phyloP scores from a whole-genome alignment of 2,888 invertebrate species.

The Cyaniris semiargus region DNA sequence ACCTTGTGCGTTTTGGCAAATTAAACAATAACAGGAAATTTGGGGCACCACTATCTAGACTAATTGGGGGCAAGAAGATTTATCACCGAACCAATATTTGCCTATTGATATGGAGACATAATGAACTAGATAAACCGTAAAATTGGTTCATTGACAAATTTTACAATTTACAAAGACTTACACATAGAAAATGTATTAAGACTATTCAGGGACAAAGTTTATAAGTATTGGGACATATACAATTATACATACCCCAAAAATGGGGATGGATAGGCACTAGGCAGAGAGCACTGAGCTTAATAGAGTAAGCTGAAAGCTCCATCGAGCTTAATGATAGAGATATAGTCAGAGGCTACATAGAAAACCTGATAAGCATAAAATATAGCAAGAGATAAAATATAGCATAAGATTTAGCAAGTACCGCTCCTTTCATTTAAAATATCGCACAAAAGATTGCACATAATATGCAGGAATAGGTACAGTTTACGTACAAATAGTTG shows the following conservation, averaged over 20 bases:
- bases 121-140: conserved; percentile 14
- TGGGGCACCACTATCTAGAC: conserved; percentile 31
- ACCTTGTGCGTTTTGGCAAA: conserved; percentile 5
- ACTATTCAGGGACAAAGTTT: conserved; percentile 54
- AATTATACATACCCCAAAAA: too few species aligned
- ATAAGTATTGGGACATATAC: neutral
- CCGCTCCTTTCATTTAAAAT: too few species aligned
- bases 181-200: conserved; percentile 48
- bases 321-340: too few species aligned
- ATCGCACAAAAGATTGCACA: too few species aligned
- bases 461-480: neutral
- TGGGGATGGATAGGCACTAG: too few species aligned
- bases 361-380: too few species aligned
- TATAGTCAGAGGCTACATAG: too few species aligned
- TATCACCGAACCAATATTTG: conserved; percentile 38
- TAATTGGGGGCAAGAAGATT: conserved; percentile 38
- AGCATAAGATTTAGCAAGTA: too few species aligned
- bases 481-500: neutral
- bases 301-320: too few species aligned
- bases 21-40: conserved; percentile 2
- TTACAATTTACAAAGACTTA: neutral
- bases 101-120: conserved; percentile 35
- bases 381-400: too few species aligned
- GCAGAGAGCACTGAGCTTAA: neutral
- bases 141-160: conserved; percentile 18